Evolutionary conservation across 2,113 vertebrate genomes (phyloP), one percentile per base, ranked within the genome.

Genomic region (Rhinoderma darwinii): DNA sequence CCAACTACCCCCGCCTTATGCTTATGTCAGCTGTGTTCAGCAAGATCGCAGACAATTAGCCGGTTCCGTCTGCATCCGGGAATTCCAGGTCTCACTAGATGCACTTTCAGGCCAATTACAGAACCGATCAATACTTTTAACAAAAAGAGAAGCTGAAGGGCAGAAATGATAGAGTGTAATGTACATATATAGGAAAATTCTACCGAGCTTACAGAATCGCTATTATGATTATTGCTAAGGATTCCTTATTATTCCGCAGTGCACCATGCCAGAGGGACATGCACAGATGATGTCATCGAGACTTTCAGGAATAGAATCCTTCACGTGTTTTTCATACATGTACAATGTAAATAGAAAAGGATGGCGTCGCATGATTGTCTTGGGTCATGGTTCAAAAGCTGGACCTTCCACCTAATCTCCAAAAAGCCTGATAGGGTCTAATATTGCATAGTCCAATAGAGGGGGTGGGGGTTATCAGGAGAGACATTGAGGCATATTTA

Each of bases 31-130:
- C 35, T 22, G 50, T 20, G 66, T 82, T 87, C 78, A 74, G 68
- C 85, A 63, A 18, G 17, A 39, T 66, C 30, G 66, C 77, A 82
- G 77, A 86, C 85, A 73, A 86, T 86, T 86, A 81, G 47, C 63
- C 22, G 41, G 27, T 50, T 30, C 2, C 70, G 66, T 81, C 77
- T 51, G 66, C 27, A 43, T 78, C 78, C 15, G 77, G 77, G 63
- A 82, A 74, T 75, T 47, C 22, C 76, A 43, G 66, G n/a, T 30
- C 66, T 74, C 66, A 27, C 61, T 79, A 61, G 66, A 72, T 51
- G 59, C 37, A 59, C 47, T 25, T 27, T 39, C 43, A 54, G 15
- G 78, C 77, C 86, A 82, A 87, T 87, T 82, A 72, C 66, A 39
- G 47, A 20, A 5, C 22, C 51, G 61, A 86, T 86, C 85, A 59